Base-by-base conservation (phyloP, 92 coral and sea anemone genomes). In the Virgularia gustaviana region DNA sequence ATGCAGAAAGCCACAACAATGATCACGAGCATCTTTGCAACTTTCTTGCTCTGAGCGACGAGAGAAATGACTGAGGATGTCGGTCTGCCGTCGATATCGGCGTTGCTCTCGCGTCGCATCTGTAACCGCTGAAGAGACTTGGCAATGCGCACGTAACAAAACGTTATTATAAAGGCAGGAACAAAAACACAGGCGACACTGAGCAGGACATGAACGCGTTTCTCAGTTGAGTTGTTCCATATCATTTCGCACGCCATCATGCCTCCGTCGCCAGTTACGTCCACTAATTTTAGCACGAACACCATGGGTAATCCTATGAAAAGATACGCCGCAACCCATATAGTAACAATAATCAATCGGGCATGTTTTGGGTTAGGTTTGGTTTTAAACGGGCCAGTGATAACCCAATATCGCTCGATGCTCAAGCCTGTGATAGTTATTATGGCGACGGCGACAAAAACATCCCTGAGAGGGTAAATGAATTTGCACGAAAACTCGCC, bases 401-500 rank as follows among this genome's bases (percentile, higher is more conserved):
- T 86, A 7, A 96, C 88, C 23, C 99, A 81, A 75, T 88, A 88
- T 25, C 99, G 90, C 32, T 94, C 99, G 35, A 89, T 65, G 2
- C 94, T 88, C 32, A 94, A 88, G 15, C 88, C 86, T 9, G 94
- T 94, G 60, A 94, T 61, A 25, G 99, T 94, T 79, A 90, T 86
- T 9, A 94, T 76, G 9, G 96, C 88, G 18, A 94, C 99, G 47
- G 83, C 64, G 30, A 94, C 68, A 63, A 89, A 94, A 6, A 94
- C 99, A 44, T 94, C 99, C n/a, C 99, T 91, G 2, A 94, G 71
- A 16, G 99, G 99, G 52, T 65, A 94, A 32, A 94, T 78, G 6
- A 94, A 86, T 79, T 89, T 89, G 25, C 99, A 94, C 1, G 96
- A 86, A n/a, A 89, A 47, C 31, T 94, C 99, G 1, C 99, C 99